These are phyloP conservation scores for Zaprionus camerounensis DNA, from an alignment of 1,140 invertebrate species.

Conservation along the genomic window DNA sequence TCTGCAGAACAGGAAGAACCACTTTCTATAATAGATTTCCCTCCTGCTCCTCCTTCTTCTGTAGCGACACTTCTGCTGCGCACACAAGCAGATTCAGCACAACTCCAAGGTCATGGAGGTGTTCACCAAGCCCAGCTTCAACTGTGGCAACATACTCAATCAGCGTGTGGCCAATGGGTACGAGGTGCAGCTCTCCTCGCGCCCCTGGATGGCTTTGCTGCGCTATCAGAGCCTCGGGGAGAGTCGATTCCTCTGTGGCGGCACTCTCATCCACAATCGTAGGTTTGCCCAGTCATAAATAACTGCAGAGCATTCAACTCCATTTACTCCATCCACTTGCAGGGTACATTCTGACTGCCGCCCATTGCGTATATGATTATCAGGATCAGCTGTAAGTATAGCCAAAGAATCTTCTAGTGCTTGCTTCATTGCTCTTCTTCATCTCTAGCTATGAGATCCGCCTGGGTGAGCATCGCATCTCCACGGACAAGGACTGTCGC, in stretches of 20 bases:
- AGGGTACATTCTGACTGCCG: slow-evolving; percentile 88
- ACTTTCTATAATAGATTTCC: slow-evolving; percentile 1
- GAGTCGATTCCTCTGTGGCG: slow-evolving; percentile 79
- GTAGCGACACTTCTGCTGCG: slow-evolving; percentile 69
- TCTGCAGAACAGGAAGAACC: neutral
- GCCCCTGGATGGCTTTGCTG: slow-evolving; percentile 86
- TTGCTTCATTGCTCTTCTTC: neutral
- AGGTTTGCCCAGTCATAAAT: neutral
- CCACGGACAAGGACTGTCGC: slow-evolving; percentile 86
- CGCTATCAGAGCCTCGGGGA: slow-evolving; percentile 73
- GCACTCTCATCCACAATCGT: slow-evolving; percentile 84
- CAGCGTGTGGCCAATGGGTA: slow-evolving; percentile 83
- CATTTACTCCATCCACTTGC: neutral
- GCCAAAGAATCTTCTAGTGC: neutral
- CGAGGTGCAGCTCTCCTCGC: slow-evolving; percentile 84
- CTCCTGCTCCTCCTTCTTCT: neutral
- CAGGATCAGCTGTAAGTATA: slow-evolving; percentile 69
- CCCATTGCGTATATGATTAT: slow-evolving; percentile 78
- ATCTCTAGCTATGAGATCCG: slow-evolving; percentile 85
- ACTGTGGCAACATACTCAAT: slow-evolving; percentile 61
- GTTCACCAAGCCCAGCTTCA: slow-evolving; percentile 51
- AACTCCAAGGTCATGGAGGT: slow-evolving; percentile 68
- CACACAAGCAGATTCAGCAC: slow-evolving; percentile 58
- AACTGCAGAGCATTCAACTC: neutral
- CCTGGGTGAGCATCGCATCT: slow-evolving; percentile 87